phyloP scores from a whole-genome alignment of 2,113 vertebrate species.

The Gallinago jamesoni region DNA sequence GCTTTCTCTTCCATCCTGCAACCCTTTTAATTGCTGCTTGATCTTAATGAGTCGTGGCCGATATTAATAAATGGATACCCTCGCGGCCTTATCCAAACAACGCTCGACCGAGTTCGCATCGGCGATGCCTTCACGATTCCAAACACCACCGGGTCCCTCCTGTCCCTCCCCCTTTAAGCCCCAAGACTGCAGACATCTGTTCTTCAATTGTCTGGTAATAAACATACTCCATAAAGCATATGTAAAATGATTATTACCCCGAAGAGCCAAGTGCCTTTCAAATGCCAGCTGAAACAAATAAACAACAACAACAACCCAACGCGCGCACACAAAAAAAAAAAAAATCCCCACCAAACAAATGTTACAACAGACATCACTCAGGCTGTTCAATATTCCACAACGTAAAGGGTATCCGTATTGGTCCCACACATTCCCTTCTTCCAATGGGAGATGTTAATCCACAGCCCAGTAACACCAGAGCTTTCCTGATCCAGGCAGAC shows the following conservation, averaged over 20 bases:
- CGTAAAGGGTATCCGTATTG: neutral
- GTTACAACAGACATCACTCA: neutral
- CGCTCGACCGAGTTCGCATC: neutral
- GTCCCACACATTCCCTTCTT: neutral
- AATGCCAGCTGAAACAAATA: slow-evolving; percentile 63
- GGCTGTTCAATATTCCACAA: slow-evolving; percentile 22
- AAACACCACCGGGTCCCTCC: neutral
- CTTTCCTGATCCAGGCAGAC: neutral
- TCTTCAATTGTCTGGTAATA: slow-evolving; percentile 62
- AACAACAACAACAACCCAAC: neutral
- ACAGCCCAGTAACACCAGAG: neutral
- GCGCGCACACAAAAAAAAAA: neutral
- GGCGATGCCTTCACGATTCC: neutral
- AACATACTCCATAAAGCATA: slow-evolving; percentile 67
- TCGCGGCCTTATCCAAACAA: neutral
- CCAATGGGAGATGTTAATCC: neutral
- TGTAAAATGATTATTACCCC: slow-evolving; percentile 58
- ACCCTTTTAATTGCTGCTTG: slow-evolving; percentile 58
- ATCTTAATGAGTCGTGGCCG: slow-evolving; percentile 67
- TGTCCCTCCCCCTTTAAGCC: neutral
- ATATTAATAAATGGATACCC: slow-evolving; percentile 23
- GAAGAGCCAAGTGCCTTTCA: slow-evolving; percentile 68
- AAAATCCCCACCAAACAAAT: neutral
- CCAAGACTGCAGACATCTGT: slow-evolving; percentile 64
- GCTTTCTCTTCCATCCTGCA: neutral